Percentiles rank a stretch among this genome's conserved stretches.
Evolutionary conservation across 2,113 vertebrate species (phyloP).

Genomic region (Centropus bengalensis): DNA sequence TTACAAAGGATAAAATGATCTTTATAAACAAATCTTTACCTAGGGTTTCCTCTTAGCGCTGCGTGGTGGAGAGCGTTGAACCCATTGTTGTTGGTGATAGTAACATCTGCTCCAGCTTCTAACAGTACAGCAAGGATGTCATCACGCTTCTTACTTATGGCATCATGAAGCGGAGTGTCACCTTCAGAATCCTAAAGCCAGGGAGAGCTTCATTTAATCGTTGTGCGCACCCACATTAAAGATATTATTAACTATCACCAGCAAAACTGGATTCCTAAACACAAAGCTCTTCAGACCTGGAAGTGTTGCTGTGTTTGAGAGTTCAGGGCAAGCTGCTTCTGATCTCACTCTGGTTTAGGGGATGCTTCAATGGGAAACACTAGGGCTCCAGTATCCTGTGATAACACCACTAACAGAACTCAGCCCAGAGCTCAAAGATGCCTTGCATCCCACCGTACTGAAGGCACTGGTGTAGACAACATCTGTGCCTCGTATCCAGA

Average conservation of each 20-base stretch:
- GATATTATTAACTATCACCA: neutral
- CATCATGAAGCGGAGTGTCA: conserved; percentile 95
- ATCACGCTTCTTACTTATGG: conserved; percentile 98
- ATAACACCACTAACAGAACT: neutral
- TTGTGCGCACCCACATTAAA: neutral
- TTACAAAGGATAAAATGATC: neutral
- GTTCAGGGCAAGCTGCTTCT: neutral
- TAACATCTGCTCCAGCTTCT: conserved; percentile 96
- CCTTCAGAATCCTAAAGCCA: conserved; percentile 92
- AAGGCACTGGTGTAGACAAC: neutral
- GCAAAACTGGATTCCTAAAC: neutral
- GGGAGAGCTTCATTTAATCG: neutral
- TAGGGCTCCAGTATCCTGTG: neutral
- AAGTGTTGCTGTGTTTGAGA: neutral
- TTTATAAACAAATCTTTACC: conserved; percentile 74
- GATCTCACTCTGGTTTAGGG: neutral
- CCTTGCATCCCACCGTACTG: neutral
- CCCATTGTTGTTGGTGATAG: conserved; percentile 98
- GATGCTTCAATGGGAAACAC: neutral
- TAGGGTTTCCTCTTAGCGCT: conserved; percentile 95
- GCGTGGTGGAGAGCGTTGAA: conserved; percentile 98
- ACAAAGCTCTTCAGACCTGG: neutral
- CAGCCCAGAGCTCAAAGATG: neutral
- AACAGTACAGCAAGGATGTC: conserved; percentile 97
- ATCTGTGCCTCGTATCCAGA: neutral